These are phyloP conservation scores for Crossoptilon crossoptilon DNA, from an alignment of 2,797 vertebrate genomes.

Conservation along the genomic window DNA sequence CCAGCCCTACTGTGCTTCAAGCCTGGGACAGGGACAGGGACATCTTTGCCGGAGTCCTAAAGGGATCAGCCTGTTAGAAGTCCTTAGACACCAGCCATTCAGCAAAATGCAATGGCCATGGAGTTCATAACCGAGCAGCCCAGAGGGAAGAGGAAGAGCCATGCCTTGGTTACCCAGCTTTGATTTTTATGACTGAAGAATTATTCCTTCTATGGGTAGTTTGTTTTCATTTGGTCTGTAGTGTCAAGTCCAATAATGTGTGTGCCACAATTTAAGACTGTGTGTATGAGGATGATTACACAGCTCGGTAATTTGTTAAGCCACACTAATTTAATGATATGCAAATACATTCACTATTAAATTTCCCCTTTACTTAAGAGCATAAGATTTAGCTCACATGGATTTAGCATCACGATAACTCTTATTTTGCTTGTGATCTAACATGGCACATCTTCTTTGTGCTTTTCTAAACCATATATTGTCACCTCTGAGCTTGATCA, in stretches of 20 bases:
- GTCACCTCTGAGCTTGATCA: not conserved
- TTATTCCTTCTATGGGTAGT: not conserved
- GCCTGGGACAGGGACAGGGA: not conserved
- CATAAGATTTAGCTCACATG: not conserved
- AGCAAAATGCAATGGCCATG: not conserved
- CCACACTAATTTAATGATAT: conserved; percentile 53
- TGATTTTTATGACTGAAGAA: not conserved
- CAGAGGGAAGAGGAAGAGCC: not conserved
- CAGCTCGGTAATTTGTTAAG: conserved; percentile 13
- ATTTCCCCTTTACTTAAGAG: conserved; percentile 13
- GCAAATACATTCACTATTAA: conserved; percentile 32
- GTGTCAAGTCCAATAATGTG: not conserved
- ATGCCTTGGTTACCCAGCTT: rapidly evolving
- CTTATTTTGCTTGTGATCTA: not conserved
- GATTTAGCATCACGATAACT: not conserved
- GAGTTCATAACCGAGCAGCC: not conserved
- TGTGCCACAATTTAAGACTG: not conserved
- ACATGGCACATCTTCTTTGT: not conserved
- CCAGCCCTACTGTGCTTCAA: not conserved
- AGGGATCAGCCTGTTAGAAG: not conserved
- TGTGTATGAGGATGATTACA: conserved; percentile 50
- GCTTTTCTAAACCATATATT: not conserved
- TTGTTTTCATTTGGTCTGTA: conserved; percentile 28
- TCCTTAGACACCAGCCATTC: not conserved
- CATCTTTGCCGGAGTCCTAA: not conserved